Percentiles rank a stretch among this genome's conserved stretches.
Evolutionary conservation across 2,888 invertebrate genomes (phyloP).

Genomic region (Troides helena): DNA sequence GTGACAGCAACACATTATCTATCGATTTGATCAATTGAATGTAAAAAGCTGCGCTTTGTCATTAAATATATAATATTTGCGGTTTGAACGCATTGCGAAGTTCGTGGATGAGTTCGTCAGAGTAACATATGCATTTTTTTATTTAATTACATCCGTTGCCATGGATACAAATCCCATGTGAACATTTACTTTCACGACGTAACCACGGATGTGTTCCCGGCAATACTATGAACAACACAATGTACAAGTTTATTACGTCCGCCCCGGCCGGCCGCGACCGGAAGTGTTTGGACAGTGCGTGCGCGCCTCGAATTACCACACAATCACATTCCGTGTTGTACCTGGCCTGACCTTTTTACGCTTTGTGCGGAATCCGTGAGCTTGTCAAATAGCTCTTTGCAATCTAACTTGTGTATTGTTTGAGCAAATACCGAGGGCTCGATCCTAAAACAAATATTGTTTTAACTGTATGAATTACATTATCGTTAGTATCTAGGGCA

Average conservation of each 20-base stretch:
- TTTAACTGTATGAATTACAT: background rate
- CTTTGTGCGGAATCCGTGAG: conserved; percentile 8
- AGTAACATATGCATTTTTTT: background rate
- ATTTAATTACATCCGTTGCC: background rate
- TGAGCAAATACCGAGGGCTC: background rate
- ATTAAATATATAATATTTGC: background rate
- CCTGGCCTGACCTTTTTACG: background rate
- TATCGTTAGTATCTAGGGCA: background rate
- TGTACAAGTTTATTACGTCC: conserved; percentile 13
- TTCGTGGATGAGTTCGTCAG: background rate
- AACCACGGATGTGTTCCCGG: background rate
- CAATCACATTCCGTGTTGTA: conserved; percentile 33
- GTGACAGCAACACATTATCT: background rate
- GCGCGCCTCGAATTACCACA: conserved; percentile 33
- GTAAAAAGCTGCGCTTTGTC: background rate
- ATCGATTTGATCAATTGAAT: background rate
- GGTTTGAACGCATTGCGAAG: background rate
- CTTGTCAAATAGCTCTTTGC: conserved; percentile 5
- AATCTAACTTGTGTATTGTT: background rate
- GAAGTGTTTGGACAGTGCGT: conserved; percentile 31
- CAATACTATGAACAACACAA: conserved; percentile 13
- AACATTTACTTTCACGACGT: background rate
- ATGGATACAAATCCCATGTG: background rate
- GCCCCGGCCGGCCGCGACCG: conserved; percentile 13
- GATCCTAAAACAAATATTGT: background rate